Percentiles rank a stretch among this genome's conserved stretches.
phyloP scores from a whole-genome alignment of 2,113 vertebrate genomes.

The Hypomesus transpacificus region DNA sequence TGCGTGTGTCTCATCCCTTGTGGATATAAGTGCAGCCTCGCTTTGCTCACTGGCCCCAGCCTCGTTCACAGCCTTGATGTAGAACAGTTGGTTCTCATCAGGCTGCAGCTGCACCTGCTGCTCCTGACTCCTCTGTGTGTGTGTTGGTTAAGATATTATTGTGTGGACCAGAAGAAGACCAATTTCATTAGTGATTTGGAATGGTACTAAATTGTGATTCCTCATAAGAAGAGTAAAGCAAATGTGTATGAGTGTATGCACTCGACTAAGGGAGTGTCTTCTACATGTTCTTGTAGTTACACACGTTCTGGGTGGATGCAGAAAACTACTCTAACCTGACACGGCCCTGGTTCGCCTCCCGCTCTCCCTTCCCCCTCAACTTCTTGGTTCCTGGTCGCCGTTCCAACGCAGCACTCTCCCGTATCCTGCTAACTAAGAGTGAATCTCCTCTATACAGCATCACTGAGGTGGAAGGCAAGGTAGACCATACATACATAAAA shows the following conservation, averaged over 20 bases:
- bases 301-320: constrained; percentile 97
- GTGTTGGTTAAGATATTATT: neutral
- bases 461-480: constrained; percentile 90
- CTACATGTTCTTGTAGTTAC: constrained; percentile 71
- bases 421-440: constrained; percentile 87
- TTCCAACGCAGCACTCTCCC: constrained; percentile 80
- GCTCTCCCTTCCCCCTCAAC: constrained; percentile 87
- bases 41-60: constrained; percentile 92
- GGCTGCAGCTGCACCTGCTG: constrained; percentile 85
- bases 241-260: neutral
- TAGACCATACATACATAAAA: constrained; percentile 47
- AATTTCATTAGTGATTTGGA: too few species aligned
- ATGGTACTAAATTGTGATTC: neutral
- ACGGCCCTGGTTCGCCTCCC: constrained; percentile 93
- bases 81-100: constrained; percentile 93
- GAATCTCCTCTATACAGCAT: constrained; percentile 82
- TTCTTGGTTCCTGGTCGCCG: constrained; percentile 84
- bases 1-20: constrained; percentile 77
- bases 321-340: constrained; percentile 93
- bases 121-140: constrained; percentile 70
- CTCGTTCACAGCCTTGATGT: constrained; percentile 84
- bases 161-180: too few species aligned
- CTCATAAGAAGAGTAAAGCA: neutral
- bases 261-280: neutral
- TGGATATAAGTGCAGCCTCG: constrained; percentile 92